Evolutionary conservation across 2,888 invertebrate genomes (phyloP), one percentile per base, ranked within the genome.

Genomic region (Drosophila prolongata): DNA sequence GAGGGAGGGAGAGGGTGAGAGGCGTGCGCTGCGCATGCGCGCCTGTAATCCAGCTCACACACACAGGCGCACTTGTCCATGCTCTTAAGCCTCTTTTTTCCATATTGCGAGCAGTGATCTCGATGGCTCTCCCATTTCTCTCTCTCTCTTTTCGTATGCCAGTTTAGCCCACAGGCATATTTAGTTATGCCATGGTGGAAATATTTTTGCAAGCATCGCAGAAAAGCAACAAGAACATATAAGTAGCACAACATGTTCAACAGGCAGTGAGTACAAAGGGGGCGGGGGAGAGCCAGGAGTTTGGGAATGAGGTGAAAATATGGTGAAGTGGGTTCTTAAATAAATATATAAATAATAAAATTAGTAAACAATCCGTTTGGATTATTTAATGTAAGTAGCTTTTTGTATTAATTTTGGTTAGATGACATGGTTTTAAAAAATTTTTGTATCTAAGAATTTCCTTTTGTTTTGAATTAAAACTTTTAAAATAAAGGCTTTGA

Each of bases 101-200:
- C 27, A 16, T 6, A 16, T 47, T 47, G 10, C 34, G 11, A 34
- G 30, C 11, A 16, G 47, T 14, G 43, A 62, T 44, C 61, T 35
- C 19, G 10, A 19, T 13, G 35, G n/a, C 37, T 47, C 57, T 61
- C 19, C 19, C 19, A 10, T 43, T 24, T 35, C 11, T 27, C 16
- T 24, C 24, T 19, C n/a, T 56, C 47, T 76, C 71, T 77, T 64
- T 52, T 44, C 56, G 67, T 65, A 69, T 68, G 71, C 65, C 73
- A 55, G 70, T 59, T 78, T 70, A 55, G 78, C 80, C 78, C 67
- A 71, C 68, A 69, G 79, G 79, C 79, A 79, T 65, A 72, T 75
- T 86, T 84, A 78, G 83, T 74, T 66, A 76, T 76, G 75, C 85
- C 66, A 54, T 75, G 79, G 85, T 87, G 82, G 75, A 80, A 53